Evolutionary conservation across 2,113 vertebrate genomes (phyloP).

Genomic region (Eira barbara): DNA sequence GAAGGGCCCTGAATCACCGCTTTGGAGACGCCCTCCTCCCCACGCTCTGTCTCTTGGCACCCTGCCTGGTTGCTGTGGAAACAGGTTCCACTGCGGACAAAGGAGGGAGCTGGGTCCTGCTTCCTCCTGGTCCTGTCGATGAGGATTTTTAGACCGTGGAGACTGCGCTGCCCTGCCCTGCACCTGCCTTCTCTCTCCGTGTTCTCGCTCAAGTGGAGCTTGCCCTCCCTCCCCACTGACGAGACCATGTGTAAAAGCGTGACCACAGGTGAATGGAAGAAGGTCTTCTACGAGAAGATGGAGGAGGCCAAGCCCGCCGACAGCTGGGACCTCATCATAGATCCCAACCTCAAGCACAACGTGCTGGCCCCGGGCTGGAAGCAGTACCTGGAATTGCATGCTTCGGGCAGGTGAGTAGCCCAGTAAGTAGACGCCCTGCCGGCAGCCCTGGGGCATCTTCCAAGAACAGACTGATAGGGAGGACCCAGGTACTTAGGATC

Average conservation of each 20-base stretch:
- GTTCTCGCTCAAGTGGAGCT: constrained; percentile 48
- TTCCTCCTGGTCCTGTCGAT: constrained; percentile 55
- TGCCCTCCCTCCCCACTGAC: constrained; percentile 46
- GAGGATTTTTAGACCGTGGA: constrained; percentile 78
- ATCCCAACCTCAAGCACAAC: constrained; percentile 71
- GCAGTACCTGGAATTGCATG: constrained; percentile 72
- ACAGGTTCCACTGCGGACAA: constrained; percentile 76
- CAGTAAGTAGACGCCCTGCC: neutral
- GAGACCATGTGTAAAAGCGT: constrained; percentile 75
- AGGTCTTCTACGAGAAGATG: constrained; percentile 77
- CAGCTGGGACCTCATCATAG: constrained; percentile 74
- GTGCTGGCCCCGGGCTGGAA: constrained; percentile 75
- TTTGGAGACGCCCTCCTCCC: neutral
- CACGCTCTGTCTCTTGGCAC: constrained; percentile 54
- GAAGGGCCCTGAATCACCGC: neutral
- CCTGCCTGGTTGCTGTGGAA: constrained; percentile 69
- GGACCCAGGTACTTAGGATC: neutral
- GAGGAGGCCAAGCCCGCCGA: constrained; percentile 57
- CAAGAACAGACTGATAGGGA: neutral
- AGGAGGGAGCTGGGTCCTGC: constrained; percentile 69
- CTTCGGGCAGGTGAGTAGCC: constrained; percentile 74
- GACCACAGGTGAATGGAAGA: constrained; percentile 75
- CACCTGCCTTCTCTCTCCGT: constrained; percentile 56
- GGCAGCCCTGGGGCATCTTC: neutral
- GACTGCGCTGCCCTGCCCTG: constrained; percentile 72